These are phyloP conservation scores for Oithona nana DNA, from an alignment of 2,888 invertebrate species.

Conservation along the genomic window DNA sequence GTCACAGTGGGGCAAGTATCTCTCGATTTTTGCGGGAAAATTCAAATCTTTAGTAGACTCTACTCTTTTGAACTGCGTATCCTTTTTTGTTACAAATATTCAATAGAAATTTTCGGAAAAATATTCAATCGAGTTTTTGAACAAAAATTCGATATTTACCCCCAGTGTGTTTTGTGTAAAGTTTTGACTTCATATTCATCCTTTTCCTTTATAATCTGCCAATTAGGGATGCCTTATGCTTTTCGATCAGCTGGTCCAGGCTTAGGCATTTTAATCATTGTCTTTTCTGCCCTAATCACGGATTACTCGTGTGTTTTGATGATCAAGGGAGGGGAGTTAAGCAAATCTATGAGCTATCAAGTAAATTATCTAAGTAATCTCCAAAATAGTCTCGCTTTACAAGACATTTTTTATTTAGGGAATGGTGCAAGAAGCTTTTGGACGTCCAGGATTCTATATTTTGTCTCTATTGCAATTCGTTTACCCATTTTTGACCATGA, in stretches of 20 bases:
- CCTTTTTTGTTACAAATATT: no score
- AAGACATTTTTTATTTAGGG: conserved; percentile 24
- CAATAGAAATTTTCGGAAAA: no score
- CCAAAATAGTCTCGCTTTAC: neutral
- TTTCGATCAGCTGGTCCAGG: conserved; percentile 60
- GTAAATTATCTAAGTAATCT: conserved; percentile 25
- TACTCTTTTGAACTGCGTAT: no score
- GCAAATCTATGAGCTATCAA: conserved; percentile 56
- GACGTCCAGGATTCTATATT: conserved; percentile 52
- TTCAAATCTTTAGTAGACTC: no score
- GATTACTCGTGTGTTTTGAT: conserved; percentile 62
- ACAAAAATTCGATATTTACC: no score
- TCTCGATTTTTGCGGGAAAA: no score
- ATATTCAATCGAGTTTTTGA: no score
- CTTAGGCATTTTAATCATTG: conserved; percentile 46
- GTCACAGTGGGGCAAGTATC: no score
- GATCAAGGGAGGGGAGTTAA: conserved; percentile 51
- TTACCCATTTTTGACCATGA: conserved; percentile 74
- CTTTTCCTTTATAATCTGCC: neutral
- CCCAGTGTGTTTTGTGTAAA: no score
- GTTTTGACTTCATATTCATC: no score
- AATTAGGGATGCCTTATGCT: conserved; percentile 56
- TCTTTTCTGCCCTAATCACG: conserved; percentile 51
- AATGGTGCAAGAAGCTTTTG: conserved; percentile 60
- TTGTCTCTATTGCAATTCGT: conserved; percentile 55